Base-by-base conservation (phyloP, 2,113 vertebrate species). In the Oceanites oceanicus region DNA sequence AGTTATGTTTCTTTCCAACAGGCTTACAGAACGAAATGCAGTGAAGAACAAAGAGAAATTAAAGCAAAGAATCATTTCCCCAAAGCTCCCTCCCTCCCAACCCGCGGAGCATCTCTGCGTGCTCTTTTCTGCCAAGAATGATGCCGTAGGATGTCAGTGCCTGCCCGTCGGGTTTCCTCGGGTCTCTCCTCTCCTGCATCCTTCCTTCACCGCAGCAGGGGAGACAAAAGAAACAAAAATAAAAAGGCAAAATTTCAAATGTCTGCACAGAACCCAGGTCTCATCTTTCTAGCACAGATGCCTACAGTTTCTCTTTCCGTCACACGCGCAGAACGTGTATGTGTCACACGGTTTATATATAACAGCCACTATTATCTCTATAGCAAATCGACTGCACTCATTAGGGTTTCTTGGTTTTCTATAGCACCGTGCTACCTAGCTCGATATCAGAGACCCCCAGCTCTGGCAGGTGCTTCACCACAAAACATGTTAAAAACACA, bases 21-120 rank as follows among this genome's bases (percentile, higher is more conserved):
- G 52, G 81, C 93, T 96, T 97, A 97, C 88, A 90, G 96, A 97
- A 97, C 6, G 4, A 96, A 98, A 98, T 56, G 80, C 86, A 96
- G 97, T 55, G 88, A 88, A 94, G 94, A 96, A 96, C 89, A 90
- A 82, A 91, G 88, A 98, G 87, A 97, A 98, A 96, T 81, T 32
- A 98, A 97, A 98, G 94, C 95, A 97, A 97, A 97, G 96, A 95
- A 78, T 96, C 56, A 44, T 94, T 93, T 74, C 95, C 96, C 95
- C 82, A 80, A 79, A 93, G 88, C 96, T 95, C 96, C 96, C 96
- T 82, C 96, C 94, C 87, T 86, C 96, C 97, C 97, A 94, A 75
- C 97, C 95, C 92, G 12, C 15, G 8, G 91, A 91, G 86, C 96
- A 95, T 92, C 47, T 87, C 52, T 40, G 9, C 8, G 40, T 93